Conservation (phyloP, 2,797 vertebrate genomes). For the Myiotriccus ornatus region DNA sequence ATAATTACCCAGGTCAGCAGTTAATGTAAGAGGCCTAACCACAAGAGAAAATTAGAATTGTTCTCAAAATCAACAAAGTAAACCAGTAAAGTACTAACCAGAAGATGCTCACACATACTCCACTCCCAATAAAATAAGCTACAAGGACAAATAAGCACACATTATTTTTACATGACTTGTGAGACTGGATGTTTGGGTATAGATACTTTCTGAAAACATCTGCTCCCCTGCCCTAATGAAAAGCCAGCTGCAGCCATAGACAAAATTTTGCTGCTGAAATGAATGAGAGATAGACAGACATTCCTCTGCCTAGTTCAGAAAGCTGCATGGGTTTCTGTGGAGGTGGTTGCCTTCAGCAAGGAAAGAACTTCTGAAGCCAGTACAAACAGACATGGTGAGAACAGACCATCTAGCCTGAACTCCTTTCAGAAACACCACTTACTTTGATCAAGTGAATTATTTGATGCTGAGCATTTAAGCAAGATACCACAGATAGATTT, state of each 20-base stretch:
- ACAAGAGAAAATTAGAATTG: background rate
- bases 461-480: background rate
- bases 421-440: background rate
- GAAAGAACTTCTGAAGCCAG: background rate
- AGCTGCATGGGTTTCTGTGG: accelerated
- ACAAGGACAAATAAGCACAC: background rate
- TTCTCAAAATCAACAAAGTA: background rate
- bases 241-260: background rate
- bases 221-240: background rate
- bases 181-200: background rate
- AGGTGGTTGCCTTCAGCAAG: background rate
- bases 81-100: background rate
- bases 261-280: background rate
- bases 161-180: background rate
- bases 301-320: too few species aligned
- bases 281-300: background rate
- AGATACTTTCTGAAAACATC: background rate
- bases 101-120: accelerated
- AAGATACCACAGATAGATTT: background rate
- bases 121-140: background rate
- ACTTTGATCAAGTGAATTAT: background rate
- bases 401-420: background rate
- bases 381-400: background rate
- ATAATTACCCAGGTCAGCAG: too few species aligned
- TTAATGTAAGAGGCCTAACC: background rate